Evolutionary conservation across 2,797 vertebrate species (phyloP), one percentile per base, ranked within the genome.

Genomic region (Paedocypris micromegethes): DNA sequence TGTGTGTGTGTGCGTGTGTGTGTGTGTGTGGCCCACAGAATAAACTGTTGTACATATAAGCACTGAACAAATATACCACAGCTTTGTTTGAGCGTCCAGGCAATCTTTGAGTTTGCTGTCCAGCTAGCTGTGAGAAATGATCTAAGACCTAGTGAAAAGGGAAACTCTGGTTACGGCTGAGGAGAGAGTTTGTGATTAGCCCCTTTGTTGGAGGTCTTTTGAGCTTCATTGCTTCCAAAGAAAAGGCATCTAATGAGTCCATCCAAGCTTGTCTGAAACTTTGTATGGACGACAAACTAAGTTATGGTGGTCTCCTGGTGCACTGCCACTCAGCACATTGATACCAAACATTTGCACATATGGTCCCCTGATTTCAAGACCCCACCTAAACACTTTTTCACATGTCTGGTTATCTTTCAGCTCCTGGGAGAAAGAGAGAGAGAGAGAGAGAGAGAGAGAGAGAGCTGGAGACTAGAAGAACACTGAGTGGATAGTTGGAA

Each of bases 191-290:
- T 86, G 83, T 93, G 89, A 93, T 94, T 93, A 93, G 87, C 87
- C 90, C 86, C 88, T 91, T 92, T 93, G 90, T 94, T 91, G 89
- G 84, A 82, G 85, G 82, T 80, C 90, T 84, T 91, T 91, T 90
- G 86, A 91, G 91, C 88, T 93, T 92, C 85, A 69, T 86, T 93
- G 88, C 84, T 84, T 85, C 85, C 90, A 91, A 89, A 94, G 88
- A 94, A 93, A 93, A 90, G 86, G 66, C 54, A 84, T 85, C 85
- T 93, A 92, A 94, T 93, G 88, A 93, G 89, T 87, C 87, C 91
- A 88, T 87, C 91, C 90, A 92, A 90, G 88, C 89, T 90, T 91
- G 86, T 85, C 86, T 87, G 87, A 91, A 91, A 93, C 87, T 93
- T 91, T 89, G 89, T 91, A 84, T 86, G 83, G 84, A 91, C 91